Evolutionary conservation across 1,140 invertebrate genomes (phyloP).

Genomic region (Dysdera silvatica): DNA sequence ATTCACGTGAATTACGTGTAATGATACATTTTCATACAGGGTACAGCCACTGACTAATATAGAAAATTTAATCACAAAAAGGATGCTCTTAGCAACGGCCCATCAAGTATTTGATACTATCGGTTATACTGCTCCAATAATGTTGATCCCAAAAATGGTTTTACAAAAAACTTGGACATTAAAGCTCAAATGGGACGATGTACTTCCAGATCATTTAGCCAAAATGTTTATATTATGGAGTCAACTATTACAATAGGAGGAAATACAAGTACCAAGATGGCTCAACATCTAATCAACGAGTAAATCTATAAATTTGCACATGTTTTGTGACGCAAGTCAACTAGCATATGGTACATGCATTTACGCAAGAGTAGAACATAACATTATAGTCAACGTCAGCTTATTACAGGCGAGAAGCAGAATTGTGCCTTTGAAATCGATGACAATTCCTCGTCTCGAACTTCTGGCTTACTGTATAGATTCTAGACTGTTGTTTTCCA

Average conservation of each 20-base stretch:
- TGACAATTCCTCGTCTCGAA: conserved; percentile 8
- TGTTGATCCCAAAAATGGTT: conserved; percentile 6
- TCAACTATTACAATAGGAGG: not conserved
- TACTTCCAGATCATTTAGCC: not conserved
- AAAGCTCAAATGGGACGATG: conserved; percentile 12
- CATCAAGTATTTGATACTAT: conserved; percentile 2
- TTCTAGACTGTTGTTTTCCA: conserved; percentile 30
- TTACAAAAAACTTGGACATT: conserved; percentile 10
- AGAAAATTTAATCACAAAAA: not conserved
- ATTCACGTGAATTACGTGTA: not conserved
- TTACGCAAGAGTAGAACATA: not conserved
- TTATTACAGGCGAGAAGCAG: conserved; percentile 13
- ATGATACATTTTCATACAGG: conserved; percentile 1
- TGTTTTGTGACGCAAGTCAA: conserved; percentile 10
- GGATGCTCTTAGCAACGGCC: not conserved
- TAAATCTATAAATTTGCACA: not conserved
- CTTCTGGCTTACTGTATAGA: conserved; percentile 2
- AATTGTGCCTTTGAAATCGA: not conserved
- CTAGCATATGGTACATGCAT: not conserved
- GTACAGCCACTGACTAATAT: not conserved
- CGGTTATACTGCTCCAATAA: conserved; percentile 1
- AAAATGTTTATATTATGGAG: conserved; percentile 3
- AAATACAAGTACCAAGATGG: conserved; percentile 10
- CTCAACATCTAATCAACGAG: not conserved
- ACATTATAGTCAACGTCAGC: not conserved